Evolutionary conservation across 2,888 invertebrate species (phyloP), one percentile per base, ranked within the genome.

Genomic region (Tetragonula carbonaria): DNA sequence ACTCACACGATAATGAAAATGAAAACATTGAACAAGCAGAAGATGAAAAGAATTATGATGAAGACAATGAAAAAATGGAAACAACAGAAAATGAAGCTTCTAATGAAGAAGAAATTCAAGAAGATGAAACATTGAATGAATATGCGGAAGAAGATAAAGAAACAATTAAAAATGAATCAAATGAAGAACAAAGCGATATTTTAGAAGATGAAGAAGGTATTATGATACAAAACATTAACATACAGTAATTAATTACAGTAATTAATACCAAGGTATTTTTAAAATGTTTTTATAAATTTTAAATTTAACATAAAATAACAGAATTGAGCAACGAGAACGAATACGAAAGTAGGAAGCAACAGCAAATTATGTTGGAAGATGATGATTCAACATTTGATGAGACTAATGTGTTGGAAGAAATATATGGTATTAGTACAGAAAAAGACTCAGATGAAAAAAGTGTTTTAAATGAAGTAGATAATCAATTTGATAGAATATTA

Each of bases 1-100:
- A 91, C 73, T 50, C 78, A 50, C 88, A 88, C 28, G 91, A 88
- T 68, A 87, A 84, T 73, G 84, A 50, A 75, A 86, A 92, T 16
- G 93, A 94, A 53, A 86, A 87, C 51, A 90, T 92, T 78, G 90
- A 92, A 76, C 93, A 93, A 88, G 93, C 94, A 68, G 93, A 94
- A 71, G 92, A 93, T 1, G 91, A 95, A 38, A 94, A 94, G 14
- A 74, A 28, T 4, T 13, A n/a, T 6, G 18, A 62, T 13, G 70
- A 62, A 18, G 65, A 65, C 4, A 23, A 38, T 16, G 8, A 2
- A 33, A 91, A 90, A 66, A 88, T 85, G 59, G 84, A 89, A 38
- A 88, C 82, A 50, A 86, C 82, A 23, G 79, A 88, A 28, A 91
- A 53, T 65, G 93, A 94, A 85, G 38, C 21, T 55, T 74, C 53